Conservation (phyloP, 2,113 vertebrate genomes). For the Datnioides undecimradiatus region DNA sequence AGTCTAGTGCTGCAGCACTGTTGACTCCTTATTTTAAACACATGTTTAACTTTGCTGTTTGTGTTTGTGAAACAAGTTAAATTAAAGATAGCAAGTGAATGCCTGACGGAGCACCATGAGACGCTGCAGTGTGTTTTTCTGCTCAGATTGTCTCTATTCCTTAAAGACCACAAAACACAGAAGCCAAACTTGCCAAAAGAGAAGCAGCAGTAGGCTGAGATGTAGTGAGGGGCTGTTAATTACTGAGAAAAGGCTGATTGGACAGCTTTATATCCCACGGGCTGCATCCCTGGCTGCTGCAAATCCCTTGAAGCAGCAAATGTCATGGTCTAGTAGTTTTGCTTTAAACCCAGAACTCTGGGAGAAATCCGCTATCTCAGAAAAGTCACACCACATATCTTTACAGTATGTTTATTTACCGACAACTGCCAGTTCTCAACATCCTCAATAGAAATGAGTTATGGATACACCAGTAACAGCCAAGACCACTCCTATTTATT, state of each 20-base stretch:
- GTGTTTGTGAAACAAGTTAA: constrained; percentile 1
- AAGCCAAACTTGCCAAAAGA: background rate
- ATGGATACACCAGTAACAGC: background rate
- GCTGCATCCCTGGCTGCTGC: constrained; percentile 22
- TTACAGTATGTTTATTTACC: constrained; percentile 20
- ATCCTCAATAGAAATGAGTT: background rate
- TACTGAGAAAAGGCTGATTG: constrained; percentile 45
- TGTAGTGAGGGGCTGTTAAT: constrained; percentile 40
- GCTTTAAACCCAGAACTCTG: constrained; percentile 21
- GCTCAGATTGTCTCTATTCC: constrained; percentile 17
- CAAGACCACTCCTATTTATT: background rate
- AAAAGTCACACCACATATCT: constrained; percentile 5
- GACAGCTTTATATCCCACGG: constrained; percentile 38
- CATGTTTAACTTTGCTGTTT: constrained; percentile 1
- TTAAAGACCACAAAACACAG: constrained; percentile 13
- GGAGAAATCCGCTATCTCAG: constrained; percentile 11
- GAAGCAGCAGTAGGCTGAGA: constrained; percentile 1
- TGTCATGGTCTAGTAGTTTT: constrained; percentile 41
- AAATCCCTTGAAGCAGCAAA: constrained; percentile 61
- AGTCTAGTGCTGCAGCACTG: background rate
- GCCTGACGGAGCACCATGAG: background rate
- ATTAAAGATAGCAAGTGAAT: constrained; percentile 14
- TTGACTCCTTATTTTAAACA: constrained; percentile 10
- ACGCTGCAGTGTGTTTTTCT: background rate
- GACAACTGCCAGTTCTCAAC: constrained; percentile 7